Conservation (phyloP, 2,888 invertebrate genomes). For the Hylaea fasciaria region DNA sequence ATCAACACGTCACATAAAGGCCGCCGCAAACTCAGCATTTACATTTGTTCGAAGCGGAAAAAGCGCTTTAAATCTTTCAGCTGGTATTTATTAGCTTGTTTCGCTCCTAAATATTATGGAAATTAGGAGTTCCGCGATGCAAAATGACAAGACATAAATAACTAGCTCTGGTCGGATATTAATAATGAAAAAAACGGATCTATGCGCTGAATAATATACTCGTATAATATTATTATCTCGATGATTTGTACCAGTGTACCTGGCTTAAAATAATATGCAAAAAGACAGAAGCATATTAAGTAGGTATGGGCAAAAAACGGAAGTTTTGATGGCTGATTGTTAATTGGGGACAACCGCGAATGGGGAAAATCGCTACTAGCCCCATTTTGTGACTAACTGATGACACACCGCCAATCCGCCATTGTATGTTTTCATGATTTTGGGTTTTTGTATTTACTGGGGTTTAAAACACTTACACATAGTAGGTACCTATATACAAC, state of each 20-base stretch:
- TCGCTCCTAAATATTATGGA: constrained; percentile 28
- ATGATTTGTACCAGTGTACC: not conserved
- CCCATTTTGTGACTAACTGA: no score
- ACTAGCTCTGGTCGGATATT: not conserved
- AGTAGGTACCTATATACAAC: no score
- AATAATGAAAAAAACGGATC: constrained; percentile 14
- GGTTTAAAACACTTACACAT: no score
- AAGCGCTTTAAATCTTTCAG: constrained; percentile 25
- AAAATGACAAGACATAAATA: constrained; percentile 28
- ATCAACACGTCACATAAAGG: constrained; percentile 21
- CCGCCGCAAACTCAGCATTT: constrained; percentile 19
- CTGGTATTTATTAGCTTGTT: constrained; percentile 31
- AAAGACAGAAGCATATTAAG: no score
- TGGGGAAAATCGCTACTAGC: no score
- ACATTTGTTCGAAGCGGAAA: constrained; percentile 17
- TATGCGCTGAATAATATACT: not conserved
- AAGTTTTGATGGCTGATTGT: no score
- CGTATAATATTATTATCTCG: not conserved
- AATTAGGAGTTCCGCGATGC: constrained; percentile 17
- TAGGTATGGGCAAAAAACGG: no score
- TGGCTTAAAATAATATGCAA: no score
- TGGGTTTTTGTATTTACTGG: no score
- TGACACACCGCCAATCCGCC: no score
- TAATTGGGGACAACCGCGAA: no score
- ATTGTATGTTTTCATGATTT: no score